These are phyloP conservation scores for Allobates femoralis DNA, from an alignment of 2,797 vertebrate genomes.

Conservation along the genomic window DNA sequence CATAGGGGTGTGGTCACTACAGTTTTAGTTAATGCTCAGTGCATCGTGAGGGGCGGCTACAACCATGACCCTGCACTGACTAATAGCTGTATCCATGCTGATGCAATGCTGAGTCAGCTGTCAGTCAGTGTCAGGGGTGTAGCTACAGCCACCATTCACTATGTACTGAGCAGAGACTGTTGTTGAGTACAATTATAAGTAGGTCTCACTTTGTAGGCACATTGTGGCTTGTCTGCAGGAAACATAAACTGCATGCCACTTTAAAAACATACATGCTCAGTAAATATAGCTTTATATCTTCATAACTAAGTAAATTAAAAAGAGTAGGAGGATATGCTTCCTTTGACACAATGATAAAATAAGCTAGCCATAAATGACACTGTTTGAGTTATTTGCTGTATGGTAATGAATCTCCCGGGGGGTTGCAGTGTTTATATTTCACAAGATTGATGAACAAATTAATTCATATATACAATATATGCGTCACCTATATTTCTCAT, in stretches of 20 bases:
- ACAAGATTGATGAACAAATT: background rate
- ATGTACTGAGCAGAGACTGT: too few species aligned
- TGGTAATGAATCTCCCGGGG: background rate
- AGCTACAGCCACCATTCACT: too few species aligned
- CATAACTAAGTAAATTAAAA: background rate
- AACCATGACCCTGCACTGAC: too few species aligned
- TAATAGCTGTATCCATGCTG: too few species aligned
- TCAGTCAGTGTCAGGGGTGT: too few species aligned
- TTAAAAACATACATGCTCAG: background rate
- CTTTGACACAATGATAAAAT: background rate
- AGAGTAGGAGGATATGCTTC: background rate
- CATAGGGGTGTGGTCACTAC: too few species aligned
- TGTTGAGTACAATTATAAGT: background rate
- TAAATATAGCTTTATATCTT: background rate
- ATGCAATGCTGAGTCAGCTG: too few species aligned
- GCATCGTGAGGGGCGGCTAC: too few species aligned
- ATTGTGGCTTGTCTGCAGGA: background rate
- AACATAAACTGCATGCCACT: background rate
- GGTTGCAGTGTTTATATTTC: background rate
- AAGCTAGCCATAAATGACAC: background rate
- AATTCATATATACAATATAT: background rate
- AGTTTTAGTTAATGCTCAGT: too few species aligned
- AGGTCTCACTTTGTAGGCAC: background rate
- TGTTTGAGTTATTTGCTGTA: background rate
- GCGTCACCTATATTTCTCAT: background rate